Conservation (phyloP, 2,888 invertebrate genomes). For the Dryococelus australis region DNA sequence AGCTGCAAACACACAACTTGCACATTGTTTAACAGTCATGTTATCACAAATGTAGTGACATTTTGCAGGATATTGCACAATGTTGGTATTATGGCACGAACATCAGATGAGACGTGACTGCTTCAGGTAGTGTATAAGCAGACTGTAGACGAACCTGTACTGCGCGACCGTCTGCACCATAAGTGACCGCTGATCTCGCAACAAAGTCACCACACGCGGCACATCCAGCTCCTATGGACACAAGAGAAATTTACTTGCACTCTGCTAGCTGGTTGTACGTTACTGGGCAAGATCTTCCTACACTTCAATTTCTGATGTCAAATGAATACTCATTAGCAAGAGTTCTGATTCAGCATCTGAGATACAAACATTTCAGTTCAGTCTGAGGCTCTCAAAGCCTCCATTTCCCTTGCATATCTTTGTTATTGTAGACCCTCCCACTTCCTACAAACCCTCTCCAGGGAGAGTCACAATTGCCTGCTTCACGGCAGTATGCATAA, state of each 20-base stretch:
- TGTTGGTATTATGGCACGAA: conserved; percentile 6
- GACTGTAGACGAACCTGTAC: conserved; percentile 86
- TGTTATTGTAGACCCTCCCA: too few species aligned
- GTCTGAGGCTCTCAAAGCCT: too few species aligned
- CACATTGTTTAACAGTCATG: neutral
- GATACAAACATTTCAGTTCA: too few species aligned
- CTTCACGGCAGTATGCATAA: too few species aligned
- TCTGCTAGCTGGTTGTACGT: too few species aligned
- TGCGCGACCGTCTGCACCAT: conserved; percentile 89
- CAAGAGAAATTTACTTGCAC: conserved; percentile 28
- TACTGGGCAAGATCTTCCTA: too few species aligned
- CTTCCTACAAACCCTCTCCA: too few species aligned
- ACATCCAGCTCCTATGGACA: conserved; percentile 80
- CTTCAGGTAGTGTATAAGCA: conserved; percentile 84
- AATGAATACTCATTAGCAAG: too few species aligned
- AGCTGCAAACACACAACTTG: neutral
- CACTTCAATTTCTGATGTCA: too few species aligned
- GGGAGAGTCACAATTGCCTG: too few species aligned
- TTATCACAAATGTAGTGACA: neutral
- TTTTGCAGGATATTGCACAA: neutral
- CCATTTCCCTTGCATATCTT: too few species aligned
- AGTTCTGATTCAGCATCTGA: too few species aligned
- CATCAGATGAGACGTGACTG: conserved; percentile 83
- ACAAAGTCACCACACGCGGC: conserved; percentile 77
- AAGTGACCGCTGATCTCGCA: conserved; percentile 87